Evolutionary conservation across 2,113 vertebrate genomes (phyloP).

Genomic region (Terrapene triunguis): DNA sequence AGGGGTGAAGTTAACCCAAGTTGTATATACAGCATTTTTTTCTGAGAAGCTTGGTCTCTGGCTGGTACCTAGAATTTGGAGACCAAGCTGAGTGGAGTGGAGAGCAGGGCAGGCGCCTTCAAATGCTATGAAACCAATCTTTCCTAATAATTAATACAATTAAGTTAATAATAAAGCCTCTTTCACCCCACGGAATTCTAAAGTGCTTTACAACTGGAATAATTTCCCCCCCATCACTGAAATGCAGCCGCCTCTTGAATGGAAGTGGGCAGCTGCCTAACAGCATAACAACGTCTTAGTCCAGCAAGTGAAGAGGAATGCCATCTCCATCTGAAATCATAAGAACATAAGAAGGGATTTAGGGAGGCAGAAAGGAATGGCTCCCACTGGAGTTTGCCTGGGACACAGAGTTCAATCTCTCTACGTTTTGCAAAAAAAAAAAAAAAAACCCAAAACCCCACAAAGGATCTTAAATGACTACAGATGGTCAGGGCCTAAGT

Average conservation of each 20-base stretch:
- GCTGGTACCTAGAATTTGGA: neutral
- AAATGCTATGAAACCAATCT: neutral
- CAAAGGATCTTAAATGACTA: neutral
- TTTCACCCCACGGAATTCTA: neutral
- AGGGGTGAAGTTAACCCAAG: neutral
- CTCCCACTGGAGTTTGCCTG: neutral
- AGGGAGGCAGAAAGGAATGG: neutral
- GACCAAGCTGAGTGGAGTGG: rapidly evolving
- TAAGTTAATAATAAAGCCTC: neutral
- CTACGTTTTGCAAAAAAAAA: neutral
- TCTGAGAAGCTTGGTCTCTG: neutral
- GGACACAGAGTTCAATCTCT: neutral
- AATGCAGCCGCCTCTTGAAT: neutral
- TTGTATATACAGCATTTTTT: neutral
- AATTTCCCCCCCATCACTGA: neutral
- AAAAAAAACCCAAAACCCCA: neutral
- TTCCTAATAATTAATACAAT: neutral
- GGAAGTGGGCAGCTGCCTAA: neutral
- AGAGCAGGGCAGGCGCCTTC: neutral
- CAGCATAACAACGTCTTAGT: neutral
- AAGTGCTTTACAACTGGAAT: neutral
- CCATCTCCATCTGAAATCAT: neutral
- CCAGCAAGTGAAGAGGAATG: neutral
- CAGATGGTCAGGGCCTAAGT: neutral
- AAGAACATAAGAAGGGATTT: neutral